phyloP scores from a whole-genome alignment of 1,140 invertebrate species.

The Papilio polytes region DNA sequence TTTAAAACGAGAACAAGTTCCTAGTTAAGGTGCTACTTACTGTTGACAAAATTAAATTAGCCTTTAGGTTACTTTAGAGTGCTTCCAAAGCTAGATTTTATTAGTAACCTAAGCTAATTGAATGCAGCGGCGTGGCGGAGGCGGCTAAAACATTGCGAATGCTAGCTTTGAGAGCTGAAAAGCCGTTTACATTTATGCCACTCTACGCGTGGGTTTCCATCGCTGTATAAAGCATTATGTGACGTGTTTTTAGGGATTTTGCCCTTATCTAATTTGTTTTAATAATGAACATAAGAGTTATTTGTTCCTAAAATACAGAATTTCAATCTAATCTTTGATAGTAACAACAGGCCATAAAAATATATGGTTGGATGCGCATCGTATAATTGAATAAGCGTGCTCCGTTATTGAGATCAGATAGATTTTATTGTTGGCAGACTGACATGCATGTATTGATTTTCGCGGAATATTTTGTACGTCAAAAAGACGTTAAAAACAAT shows the following conservation, averaged over 20 bases:
- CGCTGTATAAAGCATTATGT: too few species aligned
- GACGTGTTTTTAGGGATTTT: too few species aligned
- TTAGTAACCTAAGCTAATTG: neutral
- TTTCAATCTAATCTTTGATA: neutral
- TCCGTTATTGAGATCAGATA: neutral
- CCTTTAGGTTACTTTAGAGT: neutral
- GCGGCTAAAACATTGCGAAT: neutral
- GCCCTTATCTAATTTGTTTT: too few species aligned
- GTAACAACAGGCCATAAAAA: neutral
- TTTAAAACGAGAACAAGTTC: neutral
- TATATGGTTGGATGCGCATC: neutral
- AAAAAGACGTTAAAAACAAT: neutral
- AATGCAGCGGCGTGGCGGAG: neutral
- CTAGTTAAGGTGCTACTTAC: neutral
- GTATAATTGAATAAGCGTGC: neutral
- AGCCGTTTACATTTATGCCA: neutral
- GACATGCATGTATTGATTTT: neutral
- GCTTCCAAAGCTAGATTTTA: neutral
- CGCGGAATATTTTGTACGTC: neutral
- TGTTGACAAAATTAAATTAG: neutral
- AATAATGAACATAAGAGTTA: neutral
- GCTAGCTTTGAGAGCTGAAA: neutral
- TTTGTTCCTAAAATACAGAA: neutral
- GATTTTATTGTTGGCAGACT: neutral
- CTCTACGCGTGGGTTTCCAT: neutral